A percentile compares a stretch with the other conserved stretches of the same genome.
Evolutionary conservation across 2,797 vertebrate species (phyloP).

Genomic region (Spondyliosoma cantharus): DNA sequence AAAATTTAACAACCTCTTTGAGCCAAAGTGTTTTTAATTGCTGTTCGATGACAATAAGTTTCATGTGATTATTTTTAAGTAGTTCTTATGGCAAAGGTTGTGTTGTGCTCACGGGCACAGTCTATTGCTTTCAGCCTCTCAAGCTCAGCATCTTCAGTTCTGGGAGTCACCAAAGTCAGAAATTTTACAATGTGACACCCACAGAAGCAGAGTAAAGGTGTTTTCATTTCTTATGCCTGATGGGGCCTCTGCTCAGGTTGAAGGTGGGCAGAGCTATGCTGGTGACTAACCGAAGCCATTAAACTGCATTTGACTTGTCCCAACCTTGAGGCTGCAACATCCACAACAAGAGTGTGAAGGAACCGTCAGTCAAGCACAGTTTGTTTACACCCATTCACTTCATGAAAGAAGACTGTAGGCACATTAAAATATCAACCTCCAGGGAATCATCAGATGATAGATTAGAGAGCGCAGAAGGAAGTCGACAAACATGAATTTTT

Average conservation of each 20-base stretch:
- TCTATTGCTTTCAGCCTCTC: neutral
- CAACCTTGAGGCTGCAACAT: neutral
- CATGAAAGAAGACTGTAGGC: neutral
- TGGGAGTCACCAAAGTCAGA: neutral
- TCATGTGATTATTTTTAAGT: neutral
- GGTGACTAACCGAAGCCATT: neutral
- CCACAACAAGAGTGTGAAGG: neutral
- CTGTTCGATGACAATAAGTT: neutral
- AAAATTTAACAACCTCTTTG: conserved; percentile 21
- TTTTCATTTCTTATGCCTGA: conserved; percentile 1
- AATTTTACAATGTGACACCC: neutral
- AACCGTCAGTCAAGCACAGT: neutral
- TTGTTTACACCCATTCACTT: neutral
- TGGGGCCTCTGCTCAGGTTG: neutral
- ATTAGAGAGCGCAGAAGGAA: no score
- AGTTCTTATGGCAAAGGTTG: neutral
- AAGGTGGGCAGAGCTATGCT: neutral
- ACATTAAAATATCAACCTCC: no score
- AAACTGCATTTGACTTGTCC: neutral
- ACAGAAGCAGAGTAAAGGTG: neutral
- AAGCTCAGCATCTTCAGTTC: neutral
- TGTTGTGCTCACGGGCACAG: neutral
- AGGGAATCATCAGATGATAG: no score
- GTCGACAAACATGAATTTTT: no score
- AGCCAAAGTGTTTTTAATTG: neutral